Base-by-base conservation (phyloP, 2,113 vertebrate species). In the Myrmophylax atrothorax region DNA sequence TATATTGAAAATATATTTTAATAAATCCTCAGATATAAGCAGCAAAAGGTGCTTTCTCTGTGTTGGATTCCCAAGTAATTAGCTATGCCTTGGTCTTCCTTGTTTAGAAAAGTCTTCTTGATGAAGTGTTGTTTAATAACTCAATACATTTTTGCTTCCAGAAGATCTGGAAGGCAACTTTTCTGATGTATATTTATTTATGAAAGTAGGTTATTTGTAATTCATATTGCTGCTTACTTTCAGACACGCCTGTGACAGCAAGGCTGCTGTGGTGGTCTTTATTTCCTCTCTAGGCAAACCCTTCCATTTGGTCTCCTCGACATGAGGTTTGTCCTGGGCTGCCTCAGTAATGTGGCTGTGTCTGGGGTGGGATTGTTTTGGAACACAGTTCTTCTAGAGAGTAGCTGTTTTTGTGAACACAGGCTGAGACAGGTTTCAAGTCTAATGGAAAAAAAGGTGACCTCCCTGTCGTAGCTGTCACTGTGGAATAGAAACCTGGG, bases 31-130 rank as follows among this genome's bases (percentile, higher is more conserved):
- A 50, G 66, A 93, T 89, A 53, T 25, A 89, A 94, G 74, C 84
- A 91, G 94, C 91, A 92, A 91, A 92, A 94, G 92, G 83, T 82
- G 90, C 85, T 96, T 96, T 89, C 58, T 90, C 58, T 94, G 83
- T 47, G 6, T 75, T 92, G 90, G 87, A 83, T 87, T 96, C 94
- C 94, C 92, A 95, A 94, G 86, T 96, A 94, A 96, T 94, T 92
- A 84, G 53, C 68, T 94, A 60, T 86, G 80, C 90, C 79, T 91
- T 93, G 53, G 73, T 81, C 76, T 89, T 87, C 89, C 81, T 70
- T 73, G 76, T 90, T 90, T 67, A 76, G 78, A 81, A 87, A 75
- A 84, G 52, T 90, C 50, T 77, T 90, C 47, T 70, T 75, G 64
- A 35, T 91, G 81, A 92, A 67, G 49, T 95, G 50, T 69, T 95